Evolutionary conservation across 2,888 invertebrate genomes (phyloP).

Genomic region (Eulithis prunata): DNA sequence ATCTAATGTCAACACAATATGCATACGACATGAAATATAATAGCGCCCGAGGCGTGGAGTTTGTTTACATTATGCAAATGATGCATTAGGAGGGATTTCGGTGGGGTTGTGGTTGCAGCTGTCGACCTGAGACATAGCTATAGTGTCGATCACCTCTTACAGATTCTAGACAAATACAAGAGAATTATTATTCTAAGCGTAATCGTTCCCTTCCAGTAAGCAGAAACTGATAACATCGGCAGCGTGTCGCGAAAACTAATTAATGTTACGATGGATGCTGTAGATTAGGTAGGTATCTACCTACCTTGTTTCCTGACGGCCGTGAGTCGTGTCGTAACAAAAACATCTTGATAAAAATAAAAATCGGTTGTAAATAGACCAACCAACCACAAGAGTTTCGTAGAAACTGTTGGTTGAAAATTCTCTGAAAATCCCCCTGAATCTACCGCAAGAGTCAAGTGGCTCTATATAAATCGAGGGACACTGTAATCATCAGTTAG

Average conservation of each 20-base stretch:
- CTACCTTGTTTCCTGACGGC: constrained; percentile 19
- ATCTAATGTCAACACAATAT: constrained; percentile 38
- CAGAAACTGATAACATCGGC: constrained; percentile 43
- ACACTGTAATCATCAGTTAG: not conserved
- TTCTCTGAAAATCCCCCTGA: not conserved
- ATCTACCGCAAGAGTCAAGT: not conserved
- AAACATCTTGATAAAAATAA: not conserved
- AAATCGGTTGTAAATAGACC: too few species aligned
- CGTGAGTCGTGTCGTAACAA: not conserved
- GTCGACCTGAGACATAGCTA: constrained; percentile 4
- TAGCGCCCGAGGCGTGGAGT: constrained; percentile 9
- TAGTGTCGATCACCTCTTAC: not conserved
- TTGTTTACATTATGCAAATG: constrained; percentile 20
- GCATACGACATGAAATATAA: constrained; percentile 26
- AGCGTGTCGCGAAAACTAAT: constrained; percentile 59
- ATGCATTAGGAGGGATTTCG: constrained; percentile 10
- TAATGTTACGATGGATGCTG: constrained; percentile 51
- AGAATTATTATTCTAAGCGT: constrained; percentile 32
- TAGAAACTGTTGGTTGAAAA: not conserved
- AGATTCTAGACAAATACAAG: constrained; percentile 4
- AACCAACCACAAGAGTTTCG: not conserved
- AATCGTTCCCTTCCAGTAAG: constrained; percentile 26
- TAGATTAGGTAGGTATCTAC: constrained; percentile 35
- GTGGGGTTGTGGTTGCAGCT: constrained; percentile 5
- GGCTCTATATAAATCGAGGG: too few species aligned